A percentile compares a stretch with the other conserved stretches of the same genome.
Conservation (phyloP, 2,888 invertebrate genomes). For the Melangyna quadrimaculata region DNA sequence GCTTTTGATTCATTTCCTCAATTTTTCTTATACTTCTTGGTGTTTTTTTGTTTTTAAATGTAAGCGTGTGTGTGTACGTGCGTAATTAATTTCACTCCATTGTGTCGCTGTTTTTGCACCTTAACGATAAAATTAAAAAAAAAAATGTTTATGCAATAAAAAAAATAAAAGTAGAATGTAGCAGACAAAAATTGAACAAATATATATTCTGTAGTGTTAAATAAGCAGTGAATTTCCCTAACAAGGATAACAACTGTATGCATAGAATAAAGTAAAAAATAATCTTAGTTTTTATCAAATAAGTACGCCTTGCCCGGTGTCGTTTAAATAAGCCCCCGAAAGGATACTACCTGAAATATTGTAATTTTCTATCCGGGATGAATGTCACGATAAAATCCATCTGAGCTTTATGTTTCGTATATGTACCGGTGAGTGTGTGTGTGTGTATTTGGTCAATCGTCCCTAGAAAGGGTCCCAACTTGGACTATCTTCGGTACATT, state of each 20-base stretch:
- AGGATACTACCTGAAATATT: constrained; percentile 45
- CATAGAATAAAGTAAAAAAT: neutral
- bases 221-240: neutral
- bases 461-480: constrained; percentile 25
- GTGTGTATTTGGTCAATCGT: constrained; percentile 27
- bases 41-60: constrained; percentile 24
- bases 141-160: constrained; percentile 19
- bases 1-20: constrained; percentile 9
- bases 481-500: constrained; percentile 32
- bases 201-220: neutral
- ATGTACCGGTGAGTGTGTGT: neutral
- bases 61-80: constrained; percentile 37
- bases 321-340: constrained; percentile 23
- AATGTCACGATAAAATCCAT: constrained; percentile 60
- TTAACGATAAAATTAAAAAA: constrained; percentile 22
- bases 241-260: neutral
- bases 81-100: constrained; percentile 53
- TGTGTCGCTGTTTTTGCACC: constrained; percentile 56
- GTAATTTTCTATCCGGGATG: constrained; percentile 45
- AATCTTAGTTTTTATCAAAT: neutral
- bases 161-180: constrained; percentile 3
- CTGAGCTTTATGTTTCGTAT: constrained; percentile 33
- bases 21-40: constrained; percentile 19
- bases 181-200: neutral
- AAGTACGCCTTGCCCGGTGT: neutral